A percentile compares a stretch with the other conserved stretches of the same genome.
These are phyloP conservation scores for Pipistrellus kuhlii DNA, from an alignment of 2,797 vertebrate species.

Conservation along the genomic window DNA sequence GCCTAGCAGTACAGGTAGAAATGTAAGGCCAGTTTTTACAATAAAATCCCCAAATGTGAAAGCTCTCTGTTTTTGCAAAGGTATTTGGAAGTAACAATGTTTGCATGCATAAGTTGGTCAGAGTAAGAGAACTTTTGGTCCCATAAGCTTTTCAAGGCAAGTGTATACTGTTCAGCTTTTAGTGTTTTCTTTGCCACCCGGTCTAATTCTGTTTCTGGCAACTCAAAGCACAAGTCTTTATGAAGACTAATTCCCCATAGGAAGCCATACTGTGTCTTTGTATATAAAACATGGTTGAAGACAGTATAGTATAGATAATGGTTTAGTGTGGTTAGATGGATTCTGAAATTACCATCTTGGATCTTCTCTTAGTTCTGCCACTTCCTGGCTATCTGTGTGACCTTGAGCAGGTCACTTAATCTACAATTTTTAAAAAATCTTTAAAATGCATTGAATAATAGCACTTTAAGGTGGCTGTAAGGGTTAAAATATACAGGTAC, in stretches of 20 bases:
- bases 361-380: not conserved
- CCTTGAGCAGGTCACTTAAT: not conserved
- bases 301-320: not conserved
- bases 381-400: constrained; percentile 6
- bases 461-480: not conserved
- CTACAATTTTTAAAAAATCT: constrained; percentile 43
- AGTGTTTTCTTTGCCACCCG: not conserved
- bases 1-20: constrained; percentile 69
- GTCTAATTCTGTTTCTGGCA: not conserved
- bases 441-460: constrained; percentile 50
- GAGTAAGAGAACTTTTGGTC: not conserved
- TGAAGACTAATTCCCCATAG: not conserved
- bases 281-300: not conserved
- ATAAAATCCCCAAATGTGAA: constrained; percentile 45
- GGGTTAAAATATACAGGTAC: not conserved
- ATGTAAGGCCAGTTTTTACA: constrained; percentile 57
- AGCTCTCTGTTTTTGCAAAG: not conserved
- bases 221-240: not conserved
- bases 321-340: not conserved
- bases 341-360: not conserved
- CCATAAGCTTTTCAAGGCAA: not conserved
- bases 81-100: constrained; percentile 27
- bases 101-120: not conserved
- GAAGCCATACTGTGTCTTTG: not conserved
- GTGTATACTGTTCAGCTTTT: not conserved